Conservation (phyloP, 2,113 vertebrate genomes). For the Urocolius indicus region DNA sequence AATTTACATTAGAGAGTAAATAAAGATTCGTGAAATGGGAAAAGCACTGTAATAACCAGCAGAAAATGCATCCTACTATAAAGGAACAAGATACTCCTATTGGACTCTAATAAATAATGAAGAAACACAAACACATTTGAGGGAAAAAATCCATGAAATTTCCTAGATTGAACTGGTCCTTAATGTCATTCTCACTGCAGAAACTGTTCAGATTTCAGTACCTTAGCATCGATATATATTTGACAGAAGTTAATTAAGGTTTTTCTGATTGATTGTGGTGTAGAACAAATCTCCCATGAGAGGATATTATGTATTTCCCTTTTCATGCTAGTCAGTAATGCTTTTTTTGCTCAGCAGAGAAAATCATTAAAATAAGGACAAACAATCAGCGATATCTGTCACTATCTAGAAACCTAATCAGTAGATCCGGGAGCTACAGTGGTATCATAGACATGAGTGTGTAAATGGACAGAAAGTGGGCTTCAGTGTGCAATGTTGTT, state of each 20-base stretch:
- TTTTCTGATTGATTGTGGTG: not conserved
- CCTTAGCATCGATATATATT: accelerated
- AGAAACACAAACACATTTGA: not conserved
- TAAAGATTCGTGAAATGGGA: not conserved
- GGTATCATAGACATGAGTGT: not conserved
- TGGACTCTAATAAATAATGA: not conserved
- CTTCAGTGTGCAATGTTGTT: accelerated
- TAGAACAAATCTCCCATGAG: not conserved
- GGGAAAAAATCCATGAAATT: not conserved
- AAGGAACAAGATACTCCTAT: not conserved
- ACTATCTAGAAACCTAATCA: not conserved
- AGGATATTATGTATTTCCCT: not conserved
- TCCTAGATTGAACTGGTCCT: not conserved
- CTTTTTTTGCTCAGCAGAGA: not conserved
- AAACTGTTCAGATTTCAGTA: not conserved
- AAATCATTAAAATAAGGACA: not conserved
- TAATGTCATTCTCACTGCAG: not conserved
- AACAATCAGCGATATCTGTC: not conserved
- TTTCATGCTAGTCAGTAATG: not conserved
- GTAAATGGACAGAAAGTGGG: not conserved
- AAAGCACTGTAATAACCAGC: not conserved
- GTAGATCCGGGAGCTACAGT: not conserved
- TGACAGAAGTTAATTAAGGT: not conserved
- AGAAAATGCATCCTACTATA: not conserved
- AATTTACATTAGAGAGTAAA: not conserved